Conservation (phyloP, 2,888 invertebrate species). For the Eupeodes latifasciatus region DNA sequence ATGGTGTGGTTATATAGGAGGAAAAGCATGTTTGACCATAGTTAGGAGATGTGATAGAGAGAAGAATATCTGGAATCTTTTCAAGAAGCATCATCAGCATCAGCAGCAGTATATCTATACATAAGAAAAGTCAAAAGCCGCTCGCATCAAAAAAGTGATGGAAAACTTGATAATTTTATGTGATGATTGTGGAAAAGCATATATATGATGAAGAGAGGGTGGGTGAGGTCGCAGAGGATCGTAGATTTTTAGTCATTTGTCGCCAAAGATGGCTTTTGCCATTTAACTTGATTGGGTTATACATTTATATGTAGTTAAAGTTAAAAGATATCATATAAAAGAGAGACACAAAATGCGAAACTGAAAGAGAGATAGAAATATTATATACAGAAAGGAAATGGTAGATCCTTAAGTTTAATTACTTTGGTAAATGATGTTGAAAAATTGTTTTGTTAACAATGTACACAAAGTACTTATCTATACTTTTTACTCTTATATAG, state of each 20-base stretch:
- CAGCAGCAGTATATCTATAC: no score
- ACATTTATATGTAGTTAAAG: neutral
- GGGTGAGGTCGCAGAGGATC: neutral
- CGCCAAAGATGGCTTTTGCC: constrained; percentile 47
- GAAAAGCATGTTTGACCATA: constrained; percentile 63
- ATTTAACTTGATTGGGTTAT: constrained; percentile 49
- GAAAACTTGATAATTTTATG: constrained; percentile 63
- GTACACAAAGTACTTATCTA: neutral
- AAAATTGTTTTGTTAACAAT: constrained; percentile 38
- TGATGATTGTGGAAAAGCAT: neutral
- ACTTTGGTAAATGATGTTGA: constrained; percentile 43
- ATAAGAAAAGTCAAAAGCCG: neutral
- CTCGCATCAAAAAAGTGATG: constrained; percentile 50
- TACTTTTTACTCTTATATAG: no score
- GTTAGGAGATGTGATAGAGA: constrained; percentile 15
- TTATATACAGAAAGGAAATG: constrained; percentile 26
- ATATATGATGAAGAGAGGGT: constrained; percentile 6
- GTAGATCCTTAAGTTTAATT: constrained; percentile 48
- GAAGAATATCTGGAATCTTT: constrained; percentile 43
- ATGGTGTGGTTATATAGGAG: constrained; percentile 41
- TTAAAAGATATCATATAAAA: neutral
- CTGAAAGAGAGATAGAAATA: neutral
- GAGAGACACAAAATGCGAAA: no score
- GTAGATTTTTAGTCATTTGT: constrained; percentile 43
- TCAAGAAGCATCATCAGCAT: neutral